phyloP scores from a whole-genome alignment of 2,797 vertebrate species.

The Poliocrania exsul region DNA sequence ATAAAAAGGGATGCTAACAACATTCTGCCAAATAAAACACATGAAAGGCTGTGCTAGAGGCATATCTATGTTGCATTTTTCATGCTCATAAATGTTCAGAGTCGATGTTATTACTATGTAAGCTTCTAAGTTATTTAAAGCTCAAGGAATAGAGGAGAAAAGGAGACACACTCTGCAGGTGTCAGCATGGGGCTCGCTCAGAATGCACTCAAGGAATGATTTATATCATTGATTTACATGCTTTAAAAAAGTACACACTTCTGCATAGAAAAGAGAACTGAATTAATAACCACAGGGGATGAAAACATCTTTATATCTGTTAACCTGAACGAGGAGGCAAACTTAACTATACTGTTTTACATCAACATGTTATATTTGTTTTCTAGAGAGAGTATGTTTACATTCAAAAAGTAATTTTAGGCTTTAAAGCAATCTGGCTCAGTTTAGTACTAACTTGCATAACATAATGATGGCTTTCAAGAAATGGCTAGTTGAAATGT shows the following conservation, averaged over 20 bases:
- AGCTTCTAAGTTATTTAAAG: background rate
- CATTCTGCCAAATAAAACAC: slow-evolving; percentile 10
- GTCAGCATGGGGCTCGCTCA: background rate
- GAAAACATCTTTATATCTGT: background rate
- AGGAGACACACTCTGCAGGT: background rate
- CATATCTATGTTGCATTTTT: slow-evolving; percentile 12
- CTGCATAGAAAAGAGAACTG: background rate
- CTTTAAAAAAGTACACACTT: background rate
- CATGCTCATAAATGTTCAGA: slow-evolving; percentile 15
- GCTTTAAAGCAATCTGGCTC: background rate
- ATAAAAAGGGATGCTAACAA: background rate
- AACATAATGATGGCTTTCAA: background rate
- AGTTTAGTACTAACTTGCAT: background rate
- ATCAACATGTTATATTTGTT: background rate
- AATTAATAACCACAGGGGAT: slow-evolving; percentile 1
- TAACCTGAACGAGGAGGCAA: background rate
- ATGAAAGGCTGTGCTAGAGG: background rate
- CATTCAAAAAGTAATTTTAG: background rate
- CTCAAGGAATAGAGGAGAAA: background rate
- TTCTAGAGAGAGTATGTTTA: background rate
- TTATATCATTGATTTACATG: slow-evolving; percentile 23
- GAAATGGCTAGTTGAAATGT: background rate
- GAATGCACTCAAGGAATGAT: slow-evolving; percentile 1
- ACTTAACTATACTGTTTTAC: background rate
- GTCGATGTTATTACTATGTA: slow-evolving; percentile 4